phyloP scores from a whole-genome alignment of 2,888 invertebrate species.

The Oligia latruncula region DNA sequence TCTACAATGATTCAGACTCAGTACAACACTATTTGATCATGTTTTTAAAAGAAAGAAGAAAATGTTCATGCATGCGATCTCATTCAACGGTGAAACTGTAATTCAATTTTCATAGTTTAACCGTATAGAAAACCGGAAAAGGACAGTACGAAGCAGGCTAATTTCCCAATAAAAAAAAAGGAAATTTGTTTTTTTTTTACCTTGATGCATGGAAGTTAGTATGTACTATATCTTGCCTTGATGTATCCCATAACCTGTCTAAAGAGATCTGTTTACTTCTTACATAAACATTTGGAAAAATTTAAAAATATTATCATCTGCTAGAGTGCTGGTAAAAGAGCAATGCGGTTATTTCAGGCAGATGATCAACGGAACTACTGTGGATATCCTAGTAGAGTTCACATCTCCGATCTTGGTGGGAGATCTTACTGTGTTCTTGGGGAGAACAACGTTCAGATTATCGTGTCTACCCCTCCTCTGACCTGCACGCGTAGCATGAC shows the following conservation, averaged over 20 bases:
- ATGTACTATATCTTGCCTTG: neutral
- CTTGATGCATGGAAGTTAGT: neutral
- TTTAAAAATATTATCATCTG: neutral
- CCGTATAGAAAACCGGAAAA: neutral
- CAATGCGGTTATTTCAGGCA: neutral
- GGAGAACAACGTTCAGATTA: too few relatives aligned
- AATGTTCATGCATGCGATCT: conserved; percentile 15
- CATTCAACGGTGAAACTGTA: conserved; percentile 3
- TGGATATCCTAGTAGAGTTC: neutral
- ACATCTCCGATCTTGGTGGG: neutral
- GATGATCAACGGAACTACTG: neutral
- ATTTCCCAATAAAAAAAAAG: too few relatives aligned
- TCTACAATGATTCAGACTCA: conserved; percentile 29
- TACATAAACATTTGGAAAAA: neutral
- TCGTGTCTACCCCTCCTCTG: too few relatives aligned
- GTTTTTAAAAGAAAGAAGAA: conserved; percentile 11
- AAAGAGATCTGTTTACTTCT: neutral
- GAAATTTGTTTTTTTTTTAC: too few relatives aligned
- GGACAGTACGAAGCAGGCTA: neutral
- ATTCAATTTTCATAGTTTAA: conserved; percentile 8
- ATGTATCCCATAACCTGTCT: neutral
- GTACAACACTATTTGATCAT: conserved; percentile 34
- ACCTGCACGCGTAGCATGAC: too few relatives aligned
- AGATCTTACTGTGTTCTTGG: neutral
- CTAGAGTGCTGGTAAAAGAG: neutral